Percentiles rank a stretch among this genome's conserved stretches.
phyloP scores from a whole-genome alignment of 2,797 vertebrate species.

The Karalla daura region DNA sequence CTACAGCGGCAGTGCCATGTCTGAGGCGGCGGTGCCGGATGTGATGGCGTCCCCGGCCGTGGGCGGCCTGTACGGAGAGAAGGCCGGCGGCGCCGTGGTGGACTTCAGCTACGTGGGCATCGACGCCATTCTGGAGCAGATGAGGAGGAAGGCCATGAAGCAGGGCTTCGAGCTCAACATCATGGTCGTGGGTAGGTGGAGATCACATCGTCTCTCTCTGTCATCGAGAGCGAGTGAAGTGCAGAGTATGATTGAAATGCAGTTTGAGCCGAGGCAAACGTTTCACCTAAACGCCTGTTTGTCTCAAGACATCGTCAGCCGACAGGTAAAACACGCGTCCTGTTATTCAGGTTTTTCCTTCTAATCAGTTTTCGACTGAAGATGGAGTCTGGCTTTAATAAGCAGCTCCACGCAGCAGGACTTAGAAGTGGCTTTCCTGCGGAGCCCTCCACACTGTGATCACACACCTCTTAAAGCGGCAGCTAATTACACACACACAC shows the following conservation, averaged over 20 bases:
- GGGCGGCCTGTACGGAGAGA: constrained; percentile 82
- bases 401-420: constrained; percentile 33
- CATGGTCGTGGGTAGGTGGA: constrained; percentile 95
- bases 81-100: constrained; percentile 57
- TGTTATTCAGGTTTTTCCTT: constrained; percentile 44
- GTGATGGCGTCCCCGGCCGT: constrained; percentile 76
- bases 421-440: not conserved
- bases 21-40: constrained; percentile 82
- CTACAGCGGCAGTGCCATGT: constrained; percentile 87
- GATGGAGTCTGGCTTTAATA: constrained; percentile 51
- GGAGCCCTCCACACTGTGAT: constrained; percentile 52
- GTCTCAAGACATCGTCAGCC: not conserved
- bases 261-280: not conserved
- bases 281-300: not conserved
- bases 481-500: constrained; percentile 54
- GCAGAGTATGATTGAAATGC: not conserved
- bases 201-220: not conserved
- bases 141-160: constrained; percentile 99
- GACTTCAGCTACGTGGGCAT: constrained; percentile 98
- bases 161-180: constrained; percentile 99
- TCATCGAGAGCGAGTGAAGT: too few species aligned
- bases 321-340: constrained; percentile 11
- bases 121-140: constrained; percentile 97
- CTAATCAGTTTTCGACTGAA: constrained; percentile 38
- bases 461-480: constrained; percentile 44